Evolutionary conservation across 2,888 invertebrate genomes (phyloP), one percentile per base, ranked within the genome.

Genomic region (Zygogramma bicolorata): DNA sequence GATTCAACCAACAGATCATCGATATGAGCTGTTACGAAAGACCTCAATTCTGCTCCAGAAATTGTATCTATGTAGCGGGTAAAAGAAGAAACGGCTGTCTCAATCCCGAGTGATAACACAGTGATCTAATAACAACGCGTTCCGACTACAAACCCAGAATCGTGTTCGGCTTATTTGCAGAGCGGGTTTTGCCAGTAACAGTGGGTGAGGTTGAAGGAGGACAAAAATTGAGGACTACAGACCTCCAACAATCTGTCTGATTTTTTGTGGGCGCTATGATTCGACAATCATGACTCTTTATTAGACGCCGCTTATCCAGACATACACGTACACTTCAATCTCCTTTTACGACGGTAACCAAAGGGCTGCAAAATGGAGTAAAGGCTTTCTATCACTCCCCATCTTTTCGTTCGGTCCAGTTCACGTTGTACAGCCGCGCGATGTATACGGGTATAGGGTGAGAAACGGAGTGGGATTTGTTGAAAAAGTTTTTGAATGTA

Each of bases 101-200:
- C n/a, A n/a, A n/a, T n/a, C n/a, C n/a, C n/a, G n/a, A n/a, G n/a
- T n/a, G n/a, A n/a, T n/a, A n/a, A n/a, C n/a, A n/a, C n/a, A n/a
- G n/a, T n/a, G n/a, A 74, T 81, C 65, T 66, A 78, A 75, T 71
- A 81, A 74, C 42, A 49, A 8, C 67, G 18, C 20, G 70, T 72
- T 7, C 75, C 70, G 7, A 72, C 68, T 27, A 78, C 27, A 65
- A 81, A 79, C 0, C 77, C 79, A 0, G 80, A 80, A 40, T 73
- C 79, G 18, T 74, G 67, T 7, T 74, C 57, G 2, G 73, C 71
- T 3, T 75, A 63, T 49, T 60, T 25, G 2, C 71, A 60, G 0
- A 79, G 25, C 6, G 71, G 67, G 58, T 79, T 73, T 65, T 80
- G 80, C 80, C 81, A 80, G 62, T 80, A 81, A 0, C 79, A 78